Base-by-base conservation (phyloP, 2,797 vertebrate genomes). In the Ficedula albicollis region DNA sequence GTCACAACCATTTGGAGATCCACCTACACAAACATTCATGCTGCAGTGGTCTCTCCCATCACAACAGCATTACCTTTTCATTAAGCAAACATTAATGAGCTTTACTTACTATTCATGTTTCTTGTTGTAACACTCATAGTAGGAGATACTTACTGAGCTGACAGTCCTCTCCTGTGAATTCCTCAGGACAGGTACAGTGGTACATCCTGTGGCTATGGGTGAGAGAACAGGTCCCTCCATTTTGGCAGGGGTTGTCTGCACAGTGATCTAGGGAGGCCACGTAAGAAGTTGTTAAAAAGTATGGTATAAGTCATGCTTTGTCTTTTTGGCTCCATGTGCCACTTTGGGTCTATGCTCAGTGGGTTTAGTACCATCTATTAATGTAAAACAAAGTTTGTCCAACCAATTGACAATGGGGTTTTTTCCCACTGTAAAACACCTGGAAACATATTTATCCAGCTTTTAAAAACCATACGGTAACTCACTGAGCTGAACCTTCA, bases 81-180 rank as follows among this genome's bases (percentile, higher is more conserved):
- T 92, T 82, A 94, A 67, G 59, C 10, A 68, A 74, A 72, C 32
- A 30, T 32, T 93, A 88, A 77, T 7, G 20, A 91, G 46, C 46
- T 69, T 54, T 91, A 17, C 48, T 83, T 43, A 34, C 46, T 68
- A 44, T 51, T 66, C 0, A 0, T 43, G 43, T 81, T 69, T 82
- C 49, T 27, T 32, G 15, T 52, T 56, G 39, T 41, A 59, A 66
- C 38, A 15, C 27, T 75, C 7, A 0, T 7, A 34, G 80, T 46
- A 80, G 59, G 48, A 56, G 70, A 36, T 14, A 94, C 99, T 96
- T 95, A 99, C 99, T 98, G 38, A 97, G 97, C 88, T 98, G 97
- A n/a, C 99, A 99, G 72, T 98, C 75, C 51, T 63, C 83, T 43
- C 99, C 99, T 0, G 93, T 97, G 98, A 98, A 99, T 66, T 95